Conservation (phyloP, 2,888 invertebrate species). For the Drosophila subquinaria region DNA sequence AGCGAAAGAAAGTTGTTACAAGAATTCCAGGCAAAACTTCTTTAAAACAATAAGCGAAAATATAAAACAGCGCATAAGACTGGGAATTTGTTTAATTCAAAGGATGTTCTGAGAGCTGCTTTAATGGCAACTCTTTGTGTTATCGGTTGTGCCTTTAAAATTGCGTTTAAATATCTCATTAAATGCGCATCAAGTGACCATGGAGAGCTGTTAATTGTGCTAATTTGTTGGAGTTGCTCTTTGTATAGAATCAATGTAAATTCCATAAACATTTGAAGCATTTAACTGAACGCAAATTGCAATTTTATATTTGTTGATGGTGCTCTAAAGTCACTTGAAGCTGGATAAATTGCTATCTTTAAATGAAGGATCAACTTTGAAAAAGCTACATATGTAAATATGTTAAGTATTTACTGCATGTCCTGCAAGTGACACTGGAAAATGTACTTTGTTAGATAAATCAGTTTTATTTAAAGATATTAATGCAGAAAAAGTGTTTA, state of each 20-base stretch:
- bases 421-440: too few relatives aligned
- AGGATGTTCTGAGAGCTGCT: neutral
- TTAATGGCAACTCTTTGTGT: conserved; percentile 7
- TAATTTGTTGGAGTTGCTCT: neutral
- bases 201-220: conserved; percentile 7
- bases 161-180: conserved; percentile 2
- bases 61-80: conserved; percentile 7
- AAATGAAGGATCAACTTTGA: too few relatives aligned
- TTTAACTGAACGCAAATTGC: neutral
- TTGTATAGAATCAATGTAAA: neutral
- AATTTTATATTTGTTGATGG: neutral
- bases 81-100: conserved; percentile 8
- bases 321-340: too few relatives aligned
- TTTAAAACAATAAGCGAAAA: neutral
- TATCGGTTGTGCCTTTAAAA: conserved; percentile 2
- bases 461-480: too few relatives aligned
- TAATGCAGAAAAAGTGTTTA: too few relatives aligned
- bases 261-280: neutral
- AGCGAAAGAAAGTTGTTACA: neutral
- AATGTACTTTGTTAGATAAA: too few relatives aligned
- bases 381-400: too few relatives aligned
- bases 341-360: too few relatives aligned
- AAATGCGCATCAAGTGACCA: conserved; percentile 8
- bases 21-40: conserved; percentile 1
- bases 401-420: too few relatives aligned